Evolutionary conservation across 2,888 invertebrate genomes (phyloP).

Genomic region (Orthosia gracilis): DNA sequence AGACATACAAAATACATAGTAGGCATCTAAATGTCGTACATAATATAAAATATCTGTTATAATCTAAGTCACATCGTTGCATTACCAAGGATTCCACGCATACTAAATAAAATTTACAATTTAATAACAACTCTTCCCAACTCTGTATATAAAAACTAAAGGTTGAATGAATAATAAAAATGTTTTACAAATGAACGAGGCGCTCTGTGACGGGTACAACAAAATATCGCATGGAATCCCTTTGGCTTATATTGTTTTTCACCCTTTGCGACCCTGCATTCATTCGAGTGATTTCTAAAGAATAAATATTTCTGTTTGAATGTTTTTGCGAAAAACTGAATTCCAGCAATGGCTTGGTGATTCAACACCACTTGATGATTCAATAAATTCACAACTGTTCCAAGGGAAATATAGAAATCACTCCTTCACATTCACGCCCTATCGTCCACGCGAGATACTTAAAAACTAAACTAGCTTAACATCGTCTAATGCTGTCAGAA

Average conservation of each 20-base stretch:
- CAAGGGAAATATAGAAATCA: conserved; percentile 74
- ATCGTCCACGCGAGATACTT: conserved; percentile 31
- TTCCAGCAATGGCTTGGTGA: conserved; percentile 67
- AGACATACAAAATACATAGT: conserved; percentile 55
- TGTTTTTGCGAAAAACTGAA: conserved; percentile 74
- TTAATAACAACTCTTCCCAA: conserved; percentile 31
- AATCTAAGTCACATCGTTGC: conserved; percentile 77
- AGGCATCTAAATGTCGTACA: conserved; percentile 57
- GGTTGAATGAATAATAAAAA: conserved; percentile 25
- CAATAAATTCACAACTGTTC: conserved; percentile 65
- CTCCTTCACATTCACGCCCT: conserved; percentile 65
- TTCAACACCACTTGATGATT: conserved; percentile 49
- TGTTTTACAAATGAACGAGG: conserved; percentile 38
- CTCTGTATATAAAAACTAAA: conserved; percentile 28
- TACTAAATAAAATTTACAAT: conserved; percentile 44
- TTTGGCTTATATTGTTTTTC: conserved; percentile 71
- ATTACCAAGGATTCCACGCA: conserved; percentile 76
- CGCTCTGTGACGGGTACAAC: conserved; percentile 58
- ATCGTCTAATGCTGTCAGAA: conserved; percentile 85
- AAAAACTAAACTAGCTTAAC: conserved; percentile 81
- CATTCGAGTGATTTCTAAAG: conserved; percentile 83
- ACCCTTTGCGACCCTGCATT: conserved; percentile 79
- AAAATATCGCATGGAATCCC: conserved; percentile 78
- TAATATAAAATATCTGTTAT: conserved; percentile 55
- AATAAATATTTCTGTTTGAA: conserved; percentile 71